phyloP scores from a whole-genome alignment of 2,888 invertebrate species.

The Lepidochitona cinerea region DNA sequence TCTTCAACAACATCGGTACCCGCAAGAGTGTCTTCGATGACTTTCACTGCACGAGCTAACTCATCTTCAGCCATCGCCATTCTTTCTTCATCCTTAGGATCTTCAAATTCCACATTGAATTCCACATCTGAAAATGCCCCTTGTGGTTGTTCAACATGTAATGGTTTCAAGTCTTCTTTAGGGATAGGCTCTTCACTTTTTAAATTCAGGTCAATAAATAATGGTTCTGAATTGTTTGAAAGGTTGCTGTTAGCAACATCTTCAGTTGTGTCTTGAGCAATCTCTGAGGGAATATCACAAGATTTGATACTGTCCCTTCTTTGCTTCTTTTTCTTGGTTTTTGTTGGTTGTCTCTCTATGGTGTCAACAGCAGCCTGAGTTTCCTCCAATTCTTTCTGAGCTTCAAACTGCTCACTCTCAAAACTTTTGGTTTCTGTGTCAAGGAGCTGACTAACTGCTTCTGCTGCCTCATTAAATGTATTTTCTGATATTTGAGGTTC shows the following conservation, averaged over 20 bases:
- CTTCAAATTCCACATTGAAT: neutral
- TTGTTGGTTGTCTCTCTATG: neutral
- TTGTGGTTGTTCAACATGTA: neutral
- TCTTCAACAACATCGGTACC: neutral
- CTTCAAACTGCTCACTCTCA: neutral
- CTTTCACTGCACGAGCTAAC: constrained; percentile 1
- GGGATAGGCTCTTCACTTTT: neutral
- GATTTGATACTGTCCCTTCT: neutral
- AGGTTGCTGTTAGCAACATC: neutral
- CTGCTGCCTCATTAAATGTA: neutral
- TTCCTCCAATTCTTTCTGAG: neutral
- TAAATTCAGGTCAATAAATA: neutral
- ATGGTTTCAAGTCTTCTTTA: neutral
- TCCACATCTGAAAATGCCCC: neutral
- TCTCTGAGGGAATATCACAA: neutral
- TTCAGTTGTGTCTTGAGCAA: neutral
- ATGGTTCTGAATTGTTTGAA: neutral
- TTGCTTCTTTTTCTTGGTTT: neutral
- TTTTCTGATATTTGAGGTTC: neutral
- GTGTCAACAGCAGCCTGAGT: neutral
- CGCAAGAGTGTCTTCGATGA: neutral
- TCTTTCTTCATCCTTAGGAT: constrained; percentile 1
- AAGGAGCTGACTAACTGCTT: neutral
- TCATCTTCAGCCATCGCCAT: constrained; percentile 2
- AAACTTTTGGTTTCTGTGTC: neutral